Evolutionary conservation across 2,797 vertebrate species (phyloP), one percentile per base, ranked within the genome.

Genomic region (Euphonia xanthogaster): DNA sequence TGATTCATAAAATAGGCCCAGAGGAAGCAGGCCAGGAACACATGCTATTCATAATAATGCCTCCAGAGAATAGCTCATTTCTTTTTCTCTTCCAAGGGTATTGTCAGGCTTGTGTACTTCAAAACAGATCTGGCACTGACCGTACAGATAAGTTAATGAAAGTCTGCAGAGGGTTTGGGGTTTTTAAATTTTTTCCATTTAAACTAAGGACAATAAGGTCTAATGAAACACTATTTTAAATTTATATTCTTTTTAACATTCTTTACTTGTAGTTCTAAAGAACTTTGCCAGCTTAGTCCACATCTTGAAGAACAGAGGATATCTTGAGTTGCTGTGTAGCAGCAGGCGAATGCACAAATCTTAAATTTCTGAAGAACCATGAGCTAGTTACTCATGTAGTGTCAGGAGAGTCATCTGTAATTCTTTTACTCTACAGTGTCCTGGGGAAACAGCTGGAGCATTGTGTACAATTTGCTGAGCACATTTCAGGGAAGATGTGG

Each of bases 1-100:
- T 68, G 76, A 86, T 88, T 96, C 85, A 95, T 92, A 83, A 93
- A 95, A 92, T 54, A 54, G 54, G 20, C 76, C 93, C 68, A 86
- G 92, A 95, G 62, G 74, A 90, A 66, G 39, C 4, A 55, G 27
- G 25, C 30, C 50, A 37, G 65, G 80, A 93, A 68, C 61, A 75
- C 65, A 83, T 62, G 68, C 18, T 78, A 39, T 73, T 96, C 44
- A 81, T 80, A 96, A 90, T 61, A 83, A 65, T 7, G 23, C 58
- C 88, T 89, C 81, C 60, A 81, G 93, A 90, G 95, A 93, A 92
- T 73, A 90, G 10, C n/a, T 89, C 1, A 11, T 77, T 72, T 95
- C 51, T 74, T 60, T 76, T 66, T 54, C 28, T 88, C 25, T 87
- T 95, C 86, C 79, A 83, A 9, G 44, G 42, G 68, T 63, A 87